phyloP scores from a whole-genome alignment of 2,888 invertebrate genomes.

The Coelinius sp. region DNA sequence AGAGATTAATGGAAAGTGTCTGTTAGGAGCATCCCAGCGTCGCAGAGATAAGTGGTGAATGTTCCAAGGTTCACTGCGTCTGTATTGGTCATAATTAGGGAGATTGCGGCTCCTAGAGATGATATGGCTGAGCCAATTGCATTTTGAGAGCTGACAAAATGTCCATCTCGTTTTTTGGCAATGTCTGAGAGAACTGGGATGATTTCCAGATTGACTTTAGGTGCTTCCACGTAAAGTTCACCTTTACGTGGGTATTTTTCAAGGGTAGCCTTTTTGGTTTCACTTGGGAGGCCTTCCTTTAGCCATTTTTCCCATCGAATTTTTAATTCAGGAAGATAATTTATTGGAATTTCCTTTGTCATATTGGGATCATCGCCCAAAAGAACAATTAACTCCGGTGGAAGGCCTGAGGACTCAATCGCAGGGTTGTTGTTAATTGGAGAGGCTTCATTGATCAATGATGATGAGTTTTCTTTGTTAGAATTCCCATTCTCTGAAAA shows the following conservation, averaged over 20 bases:
- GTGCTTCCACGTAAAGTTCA: conserved; percentile 34
- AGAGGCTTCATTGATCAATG: neutral
- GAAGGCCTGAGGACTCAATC: neutral
- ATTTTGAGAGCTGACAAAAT: conserved; percentile 37
- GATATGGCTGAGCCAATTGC: conserved; percentile 37
- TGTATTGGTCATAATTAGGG: conserved; percentile 27
- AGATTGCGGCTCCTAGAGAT: conserved; percentile 36
- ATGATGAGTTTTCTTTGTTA: conserved; percentile 2
- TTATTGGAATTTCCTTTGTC: neutral
- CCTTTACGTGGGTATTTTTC: conserved; percentile 37
- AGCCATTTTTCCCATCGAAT: conserved; percentile 55
- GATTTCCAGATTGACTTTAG: conserved; percentile 39
- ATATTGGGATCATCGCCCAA: neutral
- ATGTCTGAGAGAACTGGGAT: conserved; percentile 31
- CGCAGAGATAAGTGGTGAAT: conserved; percentile 26
- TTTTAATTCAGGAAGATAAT: conserved; percentile 13
- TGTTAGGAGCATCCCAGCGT: conserved; percentile 32
- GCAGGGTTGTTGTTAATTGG: neutral
- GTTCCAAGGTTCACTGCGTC: conserved; percentile 33
- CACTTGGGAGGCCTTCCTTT: conserved; percentile 51
- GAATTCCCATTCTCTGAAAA: neutral
- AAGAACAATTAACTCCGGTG: neutral
- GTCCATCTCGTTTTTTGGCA: conserved; percentile 38
- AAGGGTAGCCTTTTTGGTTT: conserved; percentile 27
- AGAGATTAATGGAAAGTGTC: conserved; percentile 37